Conservation (phyloP, 1,140 invertebrate species). For the honey bee (Apis mellifera) region Amel_HAv3.1 CM009936.2:10548001-10548500, state of each 20-base stretch:
- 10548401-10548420: background rate
- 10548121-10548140: background rate
- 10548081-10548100: background rate
- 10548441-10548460: background rate
- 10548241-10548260: background rate
- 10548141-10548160: conserved; percentile 6
- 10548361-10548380: background rate
- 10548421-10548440: no score
- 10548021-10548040: background rate
- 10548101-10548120: background rate
- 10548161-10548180: conserved; percentile 22
- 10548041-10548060: conserved; percentile 5
- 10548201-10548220: background rate
- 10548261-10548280: background rate
- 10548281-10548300: background rate
- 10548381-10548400: background rate
- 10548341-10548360: background rate
- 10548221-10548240: conserved; percentile 14
- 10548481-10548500: no score
- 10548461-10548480: no score
- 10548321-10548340: conserved; percentile 7
- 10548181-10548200: background rate
- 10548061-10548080: conserved; percentile 9
- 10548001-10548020: no score
- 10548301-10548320: no score